Percentiles rank a stretch among this genome's conserved stretches.
Conservation (phyloP, 53 echinoderm and acorn worm species). For the Stichopus horrens region DNA sequence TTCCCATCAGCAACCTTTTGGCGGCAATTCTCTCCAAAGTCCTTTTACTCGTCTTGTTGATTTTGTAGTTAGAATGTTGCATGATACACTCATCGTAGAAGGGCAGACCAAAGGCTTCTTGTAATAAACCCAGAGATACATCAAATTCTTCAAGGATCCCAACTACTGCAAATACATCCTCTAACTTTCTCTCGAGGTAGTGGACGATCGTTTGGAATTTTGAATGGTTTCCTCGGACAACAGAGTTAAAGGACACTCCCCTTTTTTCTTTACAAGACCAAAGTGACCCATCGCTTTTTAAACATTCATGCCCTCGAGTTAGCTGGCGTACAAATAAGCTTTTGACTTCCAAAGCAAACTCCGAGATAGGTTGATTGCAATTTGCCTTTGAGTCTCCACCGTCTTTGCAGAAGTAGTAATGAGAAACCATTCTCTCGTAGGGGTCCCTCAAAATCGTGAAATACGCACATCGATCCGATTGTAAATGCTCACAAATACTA, state of each 20-base stretch:
- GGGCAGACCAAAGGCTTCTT: constrained; percentile 16
- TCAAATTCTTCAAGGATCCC: constrained; percentile 26
- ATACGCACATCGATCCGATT: background rate
- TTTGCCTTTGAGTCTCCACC: constrained; percentile 9
- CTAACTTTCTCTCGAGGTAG: constrained; percentile 5
- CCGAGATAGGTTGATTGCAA: background rate
- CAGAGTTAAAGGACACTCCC: background rate
- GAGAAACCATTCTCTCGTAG: constrained; percentile 28
- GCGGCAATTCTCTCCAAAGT: background rate
- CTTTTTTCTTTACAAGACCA: background rate
- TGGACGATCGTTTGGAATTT: background rate
- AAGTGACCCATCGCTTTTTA: background rate
- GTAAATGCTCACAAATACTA: background rate
- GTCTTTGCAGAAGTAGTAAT: constrained; percentile 24
- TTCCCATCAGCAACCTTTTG: background rate
- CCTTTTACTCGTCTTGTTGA: background rate
- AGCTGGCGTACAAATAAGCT: constrained; percentile 17
- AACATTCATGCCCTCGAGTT: background rate
- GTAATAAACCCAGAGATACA: background rate
- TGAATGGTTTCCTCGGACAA: background rate
- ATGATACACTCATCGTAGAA: constrained; percentile 8
- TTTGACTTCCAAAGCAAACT: constrained; percentile 3
- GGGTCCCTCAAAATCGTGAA: constrained; percentile 24
- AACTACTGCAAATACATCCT: constrained; percentile 4
- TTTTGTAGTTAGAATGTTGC: background rate